Percentiles rank a stretch among this genome's conserved stretches.
Evolutionary conservation across 2,113 vertebrate genomes (phyloP).

Genomic region (Aldabrachelys gigantea): DNA sequence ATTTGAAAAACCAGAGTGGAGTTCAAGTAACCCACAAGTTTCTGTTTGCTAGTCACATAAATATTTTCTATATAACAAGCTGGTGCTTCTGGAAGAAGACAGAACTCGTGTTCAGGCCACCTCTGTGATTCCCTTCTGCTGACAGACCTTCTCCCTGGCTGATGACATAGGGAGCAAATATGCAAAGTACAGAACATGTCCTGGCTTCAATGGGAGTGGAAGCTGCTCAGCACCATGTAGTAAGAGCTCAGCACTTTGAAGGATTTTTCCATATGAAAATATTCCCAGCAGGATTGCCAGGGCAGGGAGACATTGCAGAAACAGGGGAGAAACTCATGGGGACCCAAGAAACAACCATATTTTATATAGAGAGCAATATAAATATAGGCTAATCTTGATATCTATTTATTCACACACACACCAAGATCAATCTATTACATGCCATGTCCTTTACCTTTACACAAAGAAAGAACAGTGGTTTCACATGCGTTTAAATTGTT

Average conservation of each 20-base stretch:
- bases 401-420: neutral
- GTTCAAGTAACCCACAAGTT: neutral
- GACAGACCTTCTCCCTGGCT: neutral
- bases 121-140: neutral
- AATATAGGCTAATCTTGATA: neutral
- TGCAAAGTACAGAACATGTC: neutral
- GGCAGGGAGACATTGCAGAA: neutral
- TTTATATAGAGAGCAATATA: neutral
- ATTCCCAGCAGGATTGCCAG: neutral
- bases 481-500: neutral
- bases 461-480: neutral
- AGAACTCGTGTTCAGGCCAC: neutral
- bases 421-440: neutral
- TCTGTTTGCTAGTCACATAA: neutral
- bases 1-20: neutral
- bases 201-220: neutral
- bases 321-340: neutral
- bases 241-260: neutral
- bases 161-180: neutral
- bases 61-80: neutral
- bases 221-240: neutral
- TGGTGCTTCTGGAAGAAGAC: fast-evolving
- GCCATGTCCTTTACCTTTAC: neutral
- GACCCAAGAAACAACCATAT: neutral
- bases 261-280: neutral